phyloP scores from a whole-genome alignment of 1,140 invertebrate genomes.

The Tetragonula clypearis region DNA sequence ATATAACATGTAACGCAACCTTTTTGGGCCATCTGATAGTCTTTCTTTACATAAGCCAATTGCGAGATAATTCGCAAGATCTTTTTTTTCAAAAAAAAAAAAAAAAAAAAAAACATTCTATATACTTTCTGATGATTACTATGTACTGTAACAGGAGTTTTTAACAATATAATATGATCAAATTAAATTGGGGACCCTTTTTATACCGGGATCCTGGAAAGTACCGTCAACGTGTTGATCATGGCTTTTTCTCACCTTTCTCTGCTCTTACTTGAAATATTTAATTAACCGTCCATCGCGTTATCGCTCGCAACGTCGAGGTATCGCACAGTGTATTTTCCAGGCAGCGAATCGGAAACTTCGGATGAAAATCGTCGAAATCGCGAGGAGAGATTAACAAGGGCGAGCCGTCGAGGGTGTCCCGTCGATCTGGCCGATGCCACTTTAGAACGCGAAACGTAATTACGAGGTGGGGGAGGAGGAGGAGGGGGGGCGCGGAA shows the following conservation, averaged over 20 bases:
- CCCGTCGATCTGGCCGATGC: constrained; percentile 12
- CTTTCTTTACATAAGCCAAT: too few relatives aligned
- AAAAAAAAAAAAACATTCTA: too few relatives aligned
- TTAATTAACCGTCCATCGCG: background rate
- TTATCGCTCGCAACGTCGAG: background rate
- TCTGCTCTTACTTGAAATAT: background rate
- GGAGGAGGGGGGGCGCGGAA: background rate
- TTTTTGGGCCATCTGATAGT: too few relatives aligned
- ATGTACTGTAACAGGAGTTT: too few relatives aligned
- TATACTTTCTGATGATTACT: too few relatives aligned
- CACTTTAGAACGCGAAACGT: constrained; percentile 40
- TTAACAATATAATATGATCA: too few relatives aligned
- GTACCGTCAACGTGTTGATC: background rate
- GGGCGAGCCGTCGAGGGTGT: background rate
- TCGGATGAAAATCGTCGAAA: background rate
- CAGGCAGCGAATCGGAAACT: background rate
- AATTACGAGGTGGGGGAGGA: constrained; percentile 18
- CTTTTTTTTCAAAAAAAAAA: too few relatives aligned
- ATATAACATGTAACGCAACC: too few relatives aligned
- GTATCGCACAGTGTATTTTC: background rate
- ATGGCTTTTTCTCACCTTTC: background rate
- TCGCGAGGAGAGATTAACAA: constrained; percentile 1
- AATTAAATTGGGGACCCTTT: too few relatives aligned
- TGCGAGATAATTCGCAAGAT: too few relatives aligned
- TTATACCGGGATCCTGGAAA: too few relatives aligned